Evolutionary conservation across 2,888 invertebrate genomes (phyloP).

Genomic region (Cabera pusaria): DNA sequence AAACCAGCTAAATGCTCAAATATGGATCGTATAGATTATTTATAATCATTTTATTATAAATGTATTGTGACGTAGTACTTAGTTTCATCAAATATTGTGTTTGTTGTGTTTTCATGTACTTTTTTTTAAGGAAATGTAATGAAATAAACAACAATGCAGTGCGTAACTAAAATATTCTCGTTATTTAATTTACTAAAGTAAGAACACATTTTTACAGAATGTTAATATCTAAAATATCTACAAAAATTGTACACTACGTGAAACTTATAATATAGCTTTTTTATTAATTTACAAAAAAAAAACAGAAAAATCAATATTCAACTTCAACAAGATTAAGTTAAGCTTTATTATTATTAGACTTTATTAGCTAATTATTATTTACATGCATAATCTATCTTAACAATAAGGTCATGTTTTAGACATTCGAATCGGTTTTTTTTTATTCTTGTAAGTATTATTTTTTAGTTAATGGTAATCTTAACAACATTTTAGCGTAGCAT

Average conservation of each 20-base stretch:
- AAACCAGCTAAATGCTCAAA: no score
- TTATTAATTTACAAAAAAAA: constrained; percentile 77
- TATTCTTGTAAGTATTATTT: constrained; percentile 15
- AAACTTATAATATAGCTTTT: constrained; percentile 73
- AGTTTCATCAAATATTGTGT: no score
- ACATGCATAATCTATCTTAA: constrained; percentile 55
- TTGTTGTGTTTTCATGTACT: no score
- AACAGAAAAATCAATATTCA: constrained; percentile 76
- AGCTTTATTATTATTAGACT: constrained; percentile 57
- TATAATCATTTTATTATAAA: no score
- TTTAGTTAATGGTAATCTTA: no score
- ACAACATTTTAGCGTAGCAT: no score
- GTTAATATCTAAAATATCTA: constrained; percentile 82
- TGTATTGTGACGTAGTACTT: no score
- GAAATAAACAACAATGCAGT: constrained; percentile 63
- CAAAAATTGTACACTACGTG: constrained; percentile 83
- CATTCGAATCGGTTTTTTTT: constrained; percentile 34
- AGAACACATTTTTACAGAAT: constrained; percentile 85
- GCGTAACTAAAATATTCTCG: constrained; percentile 83
- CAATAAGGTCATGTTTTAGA: constrained; percentile 69
- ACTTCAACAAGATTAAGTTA: constrained; percentile 81
- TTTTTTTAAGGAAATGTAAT: constrained; percentile 18
- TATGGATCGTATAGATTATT: no score
- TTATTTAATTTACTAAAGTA: constrained; percentile 84
- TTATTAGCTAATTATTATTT: constrained; percentile 68